Base-by-base conservation (phyloP, 92 coral and sea anemone genomes). In the Bergia sp. region DNA sequence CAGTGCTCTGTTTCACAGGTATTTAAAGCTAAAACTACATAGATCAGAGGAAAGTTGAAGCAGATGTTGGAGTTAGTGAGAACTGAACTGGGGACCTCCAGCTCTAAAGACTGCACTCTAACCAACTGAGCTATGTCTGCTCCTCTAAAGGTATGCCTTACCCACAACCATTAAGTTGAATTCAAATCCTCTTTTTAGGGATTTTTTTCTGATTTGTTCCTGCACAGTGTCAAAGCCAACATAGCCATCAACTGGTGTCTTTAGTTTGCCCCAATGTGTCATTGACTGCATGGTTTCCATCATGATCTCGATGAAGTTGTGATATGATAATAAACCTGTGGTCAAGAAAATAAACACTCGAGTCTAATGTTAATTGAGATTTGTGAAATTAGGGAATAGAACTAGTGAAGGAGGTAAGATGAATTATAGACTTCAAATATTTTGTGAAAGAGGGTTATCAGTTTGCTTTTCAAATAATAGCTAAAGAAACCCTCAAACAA, bases 191-290 rank as follows among this genome's bases (percentile, higher is more conserved):
- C 99, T 81, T 88, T 94, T 97, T 57, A 95, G 93, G 3, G 99
- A 97, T 89, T 97, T 97, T 83, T 96, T 95, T 85, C 99, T 92
- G 47, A 97, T 97, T 90, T 97, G 99, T 89, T 97, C 99, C 79
- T 97, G 99, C 55, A 97, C 96, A 20, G 99, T 97, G 69, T 97
- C 99, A 90, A 97, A 97, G 1, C 99, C 99, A 65, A 97, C 99
- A 89, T 97, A 97, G 20, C 98, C 98, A 89, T 97, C 99, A 66
- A 97, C 88, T 10, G 94, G 84, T 5, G 97, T 97, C 89, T 94
- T 97, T 72, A 97, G 91, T 79, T 97, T 97, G 21, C 99, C 98
- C 99, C 99, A 97, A 77, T 97, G 99, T 0, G 99, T 97, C 94
- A 96, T 93, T 7, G 96, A 93, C 81, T 96, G 98, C 99, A 97